Evolutionary conservation across 2,888 invertebrate genomes (phyloP).

Genomic region (Apamea monoglypha): DNA sequence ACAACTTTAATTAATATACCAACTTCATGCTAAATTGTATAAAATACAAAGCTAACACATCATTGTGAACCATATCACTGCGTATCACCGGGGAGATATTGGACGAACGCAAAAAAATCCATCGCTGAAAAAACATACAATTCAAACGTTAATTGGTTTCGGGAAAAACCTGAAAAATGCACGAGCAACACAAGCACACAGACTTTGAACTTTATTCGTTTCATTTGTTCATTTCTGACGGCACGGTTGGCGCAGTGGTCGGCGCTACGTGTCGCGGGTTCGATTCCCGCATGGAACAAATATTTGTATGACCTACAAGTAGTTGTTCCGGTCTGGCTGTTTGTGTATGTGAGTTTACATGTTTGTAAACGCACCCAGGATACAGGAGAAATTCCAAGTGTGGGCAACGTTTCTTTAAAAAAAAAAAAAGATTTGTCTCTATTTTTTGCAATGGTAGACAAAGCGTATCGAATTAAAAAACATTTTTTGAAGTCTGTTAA

Average conservation of each 20-base stretch:
- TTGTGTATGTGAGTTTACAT: too few relatives aligned
- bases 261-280: too few relatives aligned
- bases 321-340: too few relatives aligned
- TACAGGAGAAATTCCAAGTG: too few relatives aligned
- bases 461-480: neutral
- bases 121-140: neutral
- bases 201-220: neutral
- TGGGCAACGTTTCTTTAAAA: too few relatives aligned
- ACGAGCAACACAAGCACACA: neutral
- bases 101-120: neutral
- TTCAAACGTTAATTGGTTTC: slow-evolving; percentile 6
- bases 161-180: neutral
- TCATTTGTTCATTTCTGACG: too few relatives aligned
- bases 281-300: too few relatives aligned
- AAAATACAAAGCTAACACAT: neutral
- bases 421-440: too few relatives aligned
- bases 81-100: too few relatives aligned
- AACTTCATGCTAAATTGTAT: neutral
- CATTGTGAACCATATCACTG: neutral
- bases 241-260: too few relatives aligned
- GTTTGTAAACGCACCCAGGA: too few relatives aligned
- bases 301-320: too few relatives aligned
- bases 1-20: neutral
- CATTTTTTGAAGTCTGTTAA: neutral
- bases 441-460: neutral